Evolutionary conservation across 2,113 vertebrate genomes (phyloP).

Genomic region (Tiliqua scincoides): DNA sequence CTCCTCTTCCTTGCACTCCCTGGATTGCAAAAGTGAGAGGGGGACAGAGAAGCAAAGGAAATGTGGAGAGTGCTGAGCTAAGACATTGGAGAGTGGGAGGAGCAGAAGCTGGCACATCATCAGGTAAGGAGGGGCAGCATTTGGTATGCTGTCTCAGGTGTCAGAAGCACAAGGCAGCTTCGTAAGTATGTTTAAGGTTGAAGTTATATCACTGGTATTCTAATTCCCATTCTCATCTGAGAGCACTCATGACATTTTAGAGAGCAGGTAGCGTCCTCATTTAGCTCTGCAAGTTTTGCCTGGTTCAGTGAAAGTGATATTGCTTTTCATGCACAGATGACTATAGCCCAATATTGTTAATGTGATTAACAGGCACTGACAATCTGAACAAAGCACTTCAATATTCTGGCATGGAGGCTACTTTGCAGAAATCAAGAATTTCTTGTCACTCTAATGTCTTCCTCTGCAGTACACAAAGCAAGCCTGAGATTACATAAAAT

Average conservation of each 20-base stretch:
- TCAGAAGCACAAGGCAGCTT: too few relatives aligned
- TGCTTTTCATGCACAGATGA: not conserved
- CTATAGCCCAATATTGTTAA: not conserved
- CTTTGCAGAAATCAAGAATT: slow-evolving; percentile 11
- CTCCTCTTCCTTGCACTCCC: too few relatives aligned
- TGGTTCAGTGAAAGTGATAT: not conserved
- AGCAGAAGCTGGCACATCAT: too few relatives aligned
- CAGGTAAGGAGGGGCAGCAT: too few relatives aligned
- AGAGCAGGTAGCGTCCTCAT: not conserved
- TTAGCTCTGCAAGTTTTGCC: not conserved
- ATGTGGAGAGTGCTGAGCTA: too few relatives aligned
- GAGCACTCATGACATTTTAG: not conserved
- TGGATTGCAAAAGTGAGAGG: too few relatives aligned
- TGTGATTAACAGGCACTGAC: not conserved
- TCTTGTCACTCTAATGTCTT: not conserved
- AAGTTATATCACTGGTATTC: not conserved
- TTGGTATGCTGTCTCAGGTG: too few relatives aligned
- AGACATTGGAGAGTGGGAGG: too few relatives aligned
- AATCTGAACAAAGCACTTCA: not conserved
- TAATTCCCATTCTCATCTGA: not conserved
- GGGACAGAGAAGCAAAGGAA: too few relatives aligned
- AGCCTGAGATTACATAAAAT: not conserved
- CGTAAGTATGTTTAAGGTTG: too few relatives aligned
- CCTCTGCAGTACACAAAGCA: slow-evolving; percentile 18
- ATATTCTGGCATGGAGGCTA: not conserved